phyloP scores from a whole-genome alignment of 2,888 invertebrate species.

The Tenthredo notha region DNA sequence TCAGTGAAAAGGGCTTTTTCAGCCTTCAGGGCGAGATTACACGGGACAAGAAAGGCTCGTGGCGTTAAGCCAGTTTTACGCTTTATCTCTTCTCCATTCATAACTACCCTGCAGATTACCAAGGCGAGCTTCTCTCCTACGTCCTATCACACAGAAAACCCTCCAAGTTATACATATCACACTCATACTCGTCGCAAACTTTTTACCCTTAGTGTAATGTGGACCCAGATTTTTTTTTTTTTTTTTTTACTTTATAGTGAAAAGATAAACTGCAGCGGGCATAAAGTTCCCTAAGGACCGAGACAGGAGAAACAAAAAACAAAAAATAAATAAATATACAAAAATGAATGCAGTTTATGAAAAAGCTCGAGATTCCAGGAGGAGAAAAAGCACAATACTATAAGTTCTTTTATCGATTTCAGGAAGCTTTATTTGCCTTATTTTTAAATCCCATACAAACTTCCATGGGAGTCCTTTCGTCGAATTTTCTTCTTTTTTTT shows the following conservation, averaged over 20 bases:
- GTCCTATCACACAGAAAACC: neutral
- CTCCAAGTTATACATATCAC: neutral
- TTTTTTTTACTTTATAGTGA: too few species aligned
- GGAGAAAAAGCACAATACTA: neutral
- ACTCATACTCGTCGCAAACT: neutral
- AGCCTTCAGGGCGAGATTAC: conserved; percentile 40
- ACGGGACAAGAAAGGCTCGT: conserved; percentile 25
- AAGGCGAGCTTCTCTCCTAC: neutral
- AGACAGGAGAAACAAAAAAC: neutral
- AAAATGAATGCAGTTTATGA: neutral
- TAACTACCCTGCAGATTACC: conserved; percentile 36
- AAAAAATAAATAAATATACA: neutral
- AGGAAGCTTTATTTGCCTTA: neutral
- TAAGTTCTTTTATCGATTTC: neutral
- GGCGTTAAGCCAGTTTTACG: conserved; percentile 47
- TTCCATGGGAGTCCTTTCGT: neutral
- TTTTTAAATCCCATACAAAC: neutral
- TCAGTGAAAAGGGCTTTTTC: conserved; percentile 38
- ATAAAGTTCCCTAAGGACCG: neutral
- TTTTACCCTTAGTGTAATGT: neutral
- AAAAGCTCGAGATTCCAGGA: neutral
- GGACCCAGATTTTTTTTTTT: neutral
- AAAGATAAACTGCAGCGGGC: neutral
- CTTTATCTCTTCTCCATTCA: conserved; percentile 47
- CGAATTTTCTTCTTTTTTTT: neutral